phyloP scores from a whole-genome alignment of 2,113 vertebrate species.

The Hirundichthys speculiger region DNA sequence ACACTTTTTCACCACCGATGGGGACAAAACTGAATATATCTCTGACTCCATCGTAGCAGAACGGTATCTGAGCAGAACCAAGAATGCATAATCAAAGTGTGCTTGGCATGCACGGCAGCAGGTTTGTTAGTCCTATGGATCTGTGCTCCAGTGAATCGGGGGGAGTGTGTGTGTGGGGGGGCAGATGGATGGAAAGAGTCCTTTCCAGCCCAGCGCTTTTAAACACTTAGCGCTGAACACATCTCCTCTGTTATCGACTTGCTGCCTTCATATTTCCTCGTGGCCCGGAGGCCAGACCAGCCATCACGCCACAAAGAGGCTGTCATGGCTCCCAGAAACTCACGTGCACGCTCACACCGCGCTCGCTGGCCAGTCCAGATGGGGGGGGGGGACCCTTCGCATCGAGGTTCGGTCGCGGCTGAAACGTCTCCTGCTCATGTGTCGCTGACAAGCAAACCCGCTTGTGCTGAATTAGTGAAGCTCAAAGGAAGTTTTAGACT shows the following conservation, averaged over 20 bases:
- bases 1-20: constrained; percentile 4
- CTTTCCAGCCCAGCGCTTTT: constrained; percentile 64
- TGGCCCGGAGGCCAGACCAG: constrained; percentile 43
- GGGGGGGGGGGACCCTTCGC: constrained; percentile 32
- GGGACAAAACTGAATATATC: neutral
- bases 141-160: constrained; percentile 38
- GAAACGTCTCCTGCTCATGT: neutral
- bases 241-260: constrained; percentile 73
- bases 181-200: constrained; percentile 35
- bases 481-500: no score
- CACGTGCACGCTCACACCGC: constrained; percentile 1
- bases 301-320: constrained; percentile 70
- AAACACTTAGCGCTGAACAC: constrained; percentile 55
- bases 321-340: constrained; percentile 51
- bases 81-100: constrained; percentile 10
- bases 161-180: constrained; percentile 28
- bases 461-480: no score
- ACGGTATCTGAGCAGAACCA: neutral
- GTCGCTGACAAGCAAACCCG: no score
- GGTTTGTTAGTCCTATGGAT: constrained; percentile 65
- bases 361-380: constrained; percentile 15
- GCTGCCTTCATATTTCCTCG: constrained; percentile 74
- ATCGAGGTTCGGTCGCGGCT: neutral
- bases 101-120: neutral
- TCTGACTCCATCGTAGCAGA: neutral